Base-by-base conservation (phyloP, 2,797 vertebrate genomes). In the Decapterus maruadsi region DNA sequence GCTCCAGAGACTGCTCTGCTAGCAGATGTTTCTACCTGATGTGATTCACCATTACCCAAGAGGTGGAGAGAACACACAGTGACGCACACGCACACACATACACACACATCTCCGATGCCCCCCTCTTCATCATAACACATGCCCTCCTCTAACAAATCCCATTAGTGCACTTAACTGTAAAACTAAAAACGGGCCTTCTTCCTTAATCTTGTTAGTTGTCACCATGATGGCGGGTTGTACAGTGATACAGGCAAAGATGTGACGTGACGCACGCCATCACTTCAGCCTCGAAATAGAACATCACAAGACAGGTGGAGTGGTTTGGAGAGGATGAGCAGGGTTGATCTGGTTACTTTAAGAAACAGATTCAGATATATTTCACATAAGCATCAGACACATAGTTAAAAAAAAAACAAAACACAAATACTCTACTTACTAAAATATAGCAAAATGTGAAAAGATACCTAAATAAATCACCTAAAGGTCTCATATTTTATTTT, bases 1-100 rank as follows among this genome's bases (percentile, higher is more conserved):
- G 89, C 78, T 91, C 64, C 0, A 34, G 74, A 87, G 82, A 63
- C 62, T 51, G 55, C 55, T 59, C 16, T 13, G 68, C 31, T 31
- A 65, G 77, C 81, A 91, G 86, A 73, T 89, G 80, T 81, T 87
- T 80, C 56, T 72, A 82, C 79, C 68, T 75, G 75, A 84, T 88
- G 85, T 69, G 60, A 75, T 83, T 62, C 63, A 69, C 53, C 66
- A 56, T 76, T 70, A 20, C 81, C 83, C 68, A 73, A 73, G 56
- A 81, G 84, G 82, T 76, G 54, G 58, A 77, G 51, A 43, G 31
- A 63, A 48, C 16, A 36, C 34, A 7, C 34, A 14, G 36, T 38
- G 8, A 38, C 36, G 5, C 36, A 38, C 26, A 36, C 34, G 7
- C 34, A 14, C 42, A 54, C 61, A 26, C 19, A 62, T 59, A 12